phyloP scores from a whole-genome alignment of 2,797 vertebrate genomes.

The Odontamblyopus rebecca region DNA sequence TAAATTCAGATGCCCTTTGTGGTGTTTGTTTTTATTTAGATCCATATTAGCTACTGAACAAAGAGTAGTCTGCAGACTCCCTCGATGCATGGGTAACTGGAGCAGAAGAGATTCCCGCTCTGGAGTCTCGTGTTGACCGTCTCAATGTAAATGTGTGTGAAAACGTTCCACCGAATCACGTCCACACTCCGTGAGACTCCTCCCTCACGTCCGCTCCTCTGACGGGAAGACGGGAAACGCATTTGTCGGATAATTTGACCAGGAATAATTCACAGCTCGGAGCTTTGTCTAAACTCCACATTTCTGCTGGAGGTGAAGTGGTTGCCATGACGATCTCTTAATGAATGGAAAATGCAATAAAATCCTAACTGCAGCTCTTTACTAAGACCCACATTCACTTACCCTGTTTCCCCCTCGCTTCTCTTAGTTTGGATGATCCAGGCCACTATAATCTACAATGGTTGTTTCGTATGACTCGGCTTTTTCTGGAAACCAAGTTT shows the following conservation, averaged over 20 bases:
- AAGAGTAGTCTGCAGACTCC: neutral
- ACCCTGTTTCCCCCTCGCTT: constrained; percentile 15
- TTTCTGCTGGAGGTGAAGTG: constrained; percentile 52
- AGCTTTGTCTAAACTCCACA: constrained; percentile 63
- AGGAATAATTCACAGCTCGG: constrained; percentile 56
- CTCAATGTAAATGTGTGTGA: constrained; percentile 40
- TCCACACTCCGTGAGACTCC: constrained; percentile 25
- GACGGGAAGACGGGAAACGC: constrained; percentile 15
- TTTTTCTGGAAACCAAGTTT: too few species aligned
- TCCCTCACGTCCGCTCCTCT: constrained; percentile 10
- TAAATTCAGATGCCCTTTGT: neutral
- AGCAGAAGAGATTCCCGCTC: constrained; percentile 48
- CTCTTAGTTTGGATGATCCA: neutral
- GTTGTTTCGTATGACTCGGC: neutral
- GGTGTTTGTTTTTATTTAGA: too few species aligned
- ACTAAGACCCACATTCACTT: constrained; percentile 54
- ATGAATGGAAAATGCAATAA: constrained; percentile 73
- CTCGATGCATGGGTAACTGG: constrained; percentile 43
- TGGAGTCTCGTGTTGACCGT: constrained; percentile 19
- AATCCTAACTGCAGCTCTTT: constrained; percentile 50
- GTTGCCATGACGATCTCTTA: constrained; percentile 51
- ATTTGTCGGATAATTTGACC: constrained; percentile 51
- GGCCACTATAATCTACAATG: neutral
- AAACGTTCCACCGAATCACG: constrained; percentile 23
- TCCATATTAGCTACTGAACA: too few species aligned